Evolutionary conservation across 2,797 vertebrate genomes (phyloP).

Genomic region (Podargus strigoides): DNA sequence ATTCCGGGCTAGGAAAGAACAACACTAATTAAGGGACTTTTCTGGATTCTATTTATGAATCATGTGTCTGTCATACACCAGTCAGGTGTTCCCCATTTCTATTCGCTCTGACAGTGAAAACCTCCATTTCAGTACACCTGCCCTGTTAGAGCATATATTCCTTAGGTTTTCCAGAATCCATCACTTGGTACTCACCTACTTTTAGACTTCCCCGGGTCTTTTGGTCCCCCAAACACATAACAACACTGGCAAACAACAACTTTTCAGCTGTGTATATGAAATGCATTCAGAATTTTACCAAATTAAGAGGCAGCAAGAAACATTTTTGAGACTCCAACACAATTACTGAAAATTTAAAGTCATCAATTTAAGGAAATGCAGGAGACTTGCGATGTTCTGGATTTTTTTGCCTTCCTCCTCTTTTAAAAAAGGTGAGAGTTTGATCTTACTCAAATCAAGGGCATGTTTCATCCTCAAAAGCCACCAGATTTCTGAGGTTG

Average conservation of each 20-base stretch:
- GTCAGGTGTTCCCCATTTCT: background rate
- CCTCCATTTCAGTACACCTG: fast-evolving
- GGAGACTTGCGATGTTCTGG: too few relatives aligned
- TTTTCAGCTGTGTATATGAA: background rate
- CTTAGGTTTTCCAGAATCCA: background rate
- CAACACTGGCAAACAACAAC: background rate
- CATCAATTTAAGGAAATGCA: too few relatives aligned
- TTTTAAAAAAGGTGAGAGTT: background rate
- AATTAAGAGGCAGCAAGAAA: background rate
- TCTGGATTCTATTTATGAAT: background rate
- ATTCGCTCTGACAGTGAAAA: background rate
- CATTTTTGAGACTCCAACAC: background rate
- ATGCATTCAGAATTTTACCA: background rate
- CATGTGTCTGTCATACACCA: background rate
- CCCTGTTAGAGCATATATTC: fast-evolving
- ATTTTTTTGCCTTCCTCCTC: background rate
- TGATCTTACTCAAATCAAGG: background rate
- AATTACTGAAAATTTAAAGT: too few relatives aligned
- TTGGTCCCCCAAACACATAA: background rate
- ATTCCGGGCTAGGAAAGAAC: background rate
- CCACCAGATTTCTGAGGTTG: too few relatives aligned
- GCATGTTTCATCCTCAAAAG: background rate
- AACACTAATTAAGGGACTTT: background rate
- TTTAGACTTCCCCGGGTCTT: background rate
- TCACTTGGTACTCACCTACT: background rate